Evolutionary conservation across 2,888 invertebrate species (phyloP).

Genomic region (Drosophila dives): DNA sequence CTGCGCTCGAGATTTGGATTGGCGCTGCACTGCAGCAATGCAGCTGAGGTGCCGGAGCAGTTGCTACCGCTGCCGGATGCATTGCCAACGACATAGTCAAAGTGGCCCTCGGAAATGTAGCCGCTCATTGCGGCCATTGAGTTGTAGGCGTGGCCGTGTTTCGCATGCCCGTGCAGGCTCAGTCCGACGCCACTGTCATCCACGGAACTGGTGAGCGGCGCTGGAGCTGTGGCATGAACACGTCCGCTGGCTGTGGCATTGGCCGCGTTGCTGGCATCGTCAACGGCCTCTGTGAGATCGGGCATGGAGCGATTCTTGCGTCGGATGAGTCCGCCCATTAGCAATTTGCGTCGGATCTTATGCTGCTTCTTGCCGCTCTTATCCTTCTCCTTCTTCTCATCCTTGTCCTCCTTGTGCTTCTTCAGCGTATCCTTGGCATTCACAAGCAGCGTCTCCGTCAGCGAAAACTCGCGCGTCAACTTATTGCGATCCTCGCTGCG

Average conservation of each 20-base stretch:
- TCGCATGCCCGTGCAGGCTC: conserved; percentile 81
- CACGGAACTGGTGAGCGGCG: conserved; percentile 86
- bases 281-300: conserved; percentile 93
- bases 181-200: conserved; percentile 92
- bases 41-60: conserved; percentile 1
- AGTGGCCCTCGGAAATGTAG: conserved; percentile 94
- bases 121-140: conserved; percentile 88
- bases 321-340: conserved; percentile 95
- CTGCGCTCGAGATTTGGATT: conserved; percentile 94
- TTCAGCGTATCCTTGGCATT: conserved; percentile 86
- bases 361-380: conserved; percentile 95
- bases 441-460: conserved; percentile 87
- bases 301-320: conserved; percentile 96
- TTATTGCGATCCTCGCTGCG: conserved; percentile 94
- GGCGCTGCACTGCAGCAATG: conserved; percentile 79
- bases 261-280: conserved; percentile 40
- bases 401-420: conserved; percentile 87
- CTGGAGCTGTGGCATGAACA: conserved; percentile 67
- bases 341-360: conserved; percentile 93
- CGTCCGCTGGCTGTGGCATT: conserved; percentile 50
- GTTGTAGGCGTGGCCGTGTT: conserved; percentile 53
- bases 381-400: conserved; percentile 89
- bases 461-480: conserved; percentile 89
- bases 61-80: conserved; percentile 1
- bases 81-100: conserved; percentile 87